These are phyloP conservation scores for Torymus texanus DNA, from an alignment of 2,888 invertebrate genomes.

Conservation along the genomic window DNA sequence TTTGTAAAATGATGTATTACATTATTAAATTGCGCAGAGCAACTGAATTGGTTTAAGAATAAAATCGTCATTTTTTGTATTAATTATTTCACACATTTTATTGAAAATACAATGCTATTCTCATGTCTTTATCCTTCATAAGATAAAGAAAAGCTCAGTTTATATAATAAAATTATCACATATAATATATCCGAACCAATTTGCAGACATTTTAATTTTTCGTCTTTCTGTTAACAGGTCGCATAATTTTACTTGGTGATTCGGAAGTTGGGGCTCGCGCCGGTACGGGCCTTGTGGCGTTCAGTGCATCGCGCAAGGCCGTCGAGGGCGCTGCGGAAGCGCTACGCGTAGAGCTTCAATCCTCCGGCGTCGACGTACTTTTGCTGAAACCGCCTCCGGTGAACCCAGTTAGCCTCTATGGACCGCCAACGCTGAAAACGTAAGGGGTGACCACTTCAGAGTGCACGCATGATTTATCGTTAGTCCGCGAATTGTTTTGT, in stretches of 20 bases:
- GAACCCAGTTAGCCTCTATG: conserved; percentile 69
- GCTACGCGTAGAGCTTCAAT: conserved; percentile 81
- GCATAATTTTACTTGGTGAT: conserved; percentile 69
- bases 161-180: too few species aligned
- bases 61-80: too few species aligned
- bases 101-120: too few species aligned
- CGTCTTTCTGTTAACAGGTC: conserved; percentile 60
- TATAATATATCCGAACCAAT: too few species aligned
- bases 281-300: conserved; percentile 78
- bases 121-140: too few species aligned
- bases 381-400: conserved; percentile 81
- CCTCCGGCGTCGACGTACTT: conserved; percentile 84
- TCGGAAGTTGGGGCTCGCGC: conserved; percentile 60
- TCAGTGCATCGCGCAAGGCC: conserved; percentile 82
- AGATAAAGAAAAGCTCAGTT: too few species aligned
- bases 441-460: conserved; percentile 58
- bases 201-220: too few species aligned
- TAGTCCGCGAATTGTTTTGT: too few species aligned
- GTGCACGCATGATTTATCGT: conserved; percentile 21
- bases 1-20: too few species aligned
- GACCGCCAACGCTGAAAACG: conserved; percentile 68
- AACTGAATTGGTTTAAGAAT: too few species aligned
- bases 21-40: too few species aligned
- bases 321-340: conserved; percentile 88
- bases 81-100: too few species aligned